Percentiles rank a stretch among this genome's conserved stretches.
Conservation (phyloP, 2,113 vertebrate genomes). For the Todiramphus saurophagus region DNA sequence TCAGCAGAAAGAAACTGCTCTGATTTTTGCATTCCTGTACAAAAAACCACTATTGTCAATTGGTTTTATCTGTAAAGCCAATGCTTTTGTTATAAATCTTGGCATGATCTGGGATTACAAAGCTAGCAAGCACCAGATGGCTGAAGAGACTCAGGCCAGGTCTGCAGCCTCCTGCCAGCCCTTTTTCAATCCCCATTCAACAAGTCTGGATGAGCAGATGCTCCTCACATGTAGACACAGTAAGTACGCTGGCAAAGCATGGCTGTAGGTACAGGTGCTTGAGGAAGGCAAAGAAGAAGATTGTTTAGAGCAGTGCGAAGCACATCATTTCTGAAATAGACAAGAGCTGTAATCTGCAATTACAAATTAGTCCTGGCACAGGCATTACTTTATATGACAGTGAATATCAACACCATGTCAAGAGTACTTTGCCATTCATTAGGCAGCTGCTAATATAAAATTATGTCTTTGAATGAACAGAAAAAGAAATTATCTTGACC, state of each 20-base stretch:
- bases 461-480: neutral
- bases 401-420: neutral
- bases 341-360: neutral
- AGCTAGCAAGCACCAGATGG: conserved; percentile 36
- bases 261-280: neutral
- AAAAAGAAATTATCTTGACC: neutral
- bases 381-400: neutral
- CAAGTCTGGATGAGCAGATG: neutral
- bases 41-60: conserved; percentile 6
- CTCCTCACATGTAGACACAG: neutral
- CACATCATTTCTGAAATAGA: neutral
- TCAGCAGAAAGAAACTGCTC: conserved; percentile 26
- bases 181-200: neutral
- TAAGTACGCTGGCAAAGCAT: neutral
- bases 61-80: neutral
- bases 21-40: conserved; percentile 24
- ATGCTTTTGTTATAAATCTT: conserved; percentile 34
- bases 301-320: neutral
- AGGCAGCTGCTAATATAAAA: neutral
- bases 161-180: conserved; percentile 1
- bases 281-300: neutral
- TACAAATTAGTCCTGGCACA: neutral
- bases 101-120: neutral
- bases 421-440: neutral
- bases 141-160: conserved; percentile 18